phyloP scores from a whole-genome alignment of 1,140 invertebrate genomes.

The Drosophila ambigua region DNA sequence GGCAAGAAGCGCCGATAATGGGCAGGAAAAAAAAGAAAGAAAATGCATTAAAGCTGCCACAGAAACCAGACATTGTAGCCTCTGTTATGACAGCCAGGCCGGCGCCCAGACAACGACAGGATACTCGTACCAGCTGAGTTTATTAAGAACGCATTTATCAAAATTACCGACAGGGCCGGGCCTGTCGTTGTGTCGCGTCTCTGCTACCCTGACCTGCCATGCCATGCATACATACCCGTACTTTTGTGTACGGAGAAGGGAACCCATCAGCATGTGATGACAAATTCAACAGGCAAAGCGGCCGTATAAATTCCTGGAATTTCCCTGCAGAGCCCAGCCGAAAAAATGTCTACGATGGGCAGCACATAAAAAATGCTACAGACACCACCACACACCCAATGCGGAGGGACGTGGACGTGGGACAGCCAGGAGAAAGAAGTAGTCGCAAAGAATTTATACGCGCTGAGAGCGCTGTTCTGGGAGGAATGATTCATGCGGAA shows the following conservation, averaged over 20 bases:
- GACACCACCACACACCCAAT: slow-evolving; percentile 8
- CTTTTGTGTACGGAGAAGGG: too few species aligned
- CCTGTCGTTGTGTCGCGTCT: slow-evolving; percentile 1
- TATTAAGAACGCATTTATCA: slow-evolving; percentile 76
- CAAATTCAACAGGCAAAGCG: slow-evolving; percentile 64
- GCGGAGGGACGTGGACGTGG: neutral
- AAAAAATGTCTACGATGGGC: slow-evolving; percentile 58
- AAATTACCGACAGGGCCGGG: slow-evolving; percentile 56
- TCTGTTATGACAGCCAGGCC: slow-evolving; percentile 30
- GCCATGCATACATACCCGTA: neutral
- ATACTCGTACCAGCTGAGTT: slow-evolving; percentile 25
- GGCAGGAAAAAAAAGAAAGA: slow-evolving; percentile 7
- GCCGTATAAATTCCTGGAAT: slow-evolving; percentile 61
- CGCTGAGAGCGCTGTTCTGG: slow-evolving; percentile 19
- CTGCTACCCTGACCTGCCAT: neutral
- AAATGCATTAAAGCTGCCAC: slow-evolving; percentile 62
- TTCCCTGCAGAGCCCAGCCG: slow-evolving; percentile 53
- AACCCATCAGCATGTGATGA: slow-evolving; percentile 28
- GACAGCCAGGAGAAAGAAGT: slow-evolving; percentile 10
- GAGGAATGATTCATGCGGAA: slow-evolving; percentile 78
- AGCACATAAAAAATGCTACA: slow-evolving; percentile 69
- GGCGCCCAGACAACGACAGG: too few species aligned
- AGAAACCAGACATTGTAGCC: slow-evolving; percentile 13
- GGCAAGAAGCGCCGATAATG: slow-evolving; percentile 31
- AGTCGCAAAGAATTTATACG: slow-evolving; percentile 66